Evolutionary conservation across 2,797 vertebrate genomes (phyloP), one percentile per base, ranked within the genome.

Genomic region (Enteromius paludinosus): DNA sequence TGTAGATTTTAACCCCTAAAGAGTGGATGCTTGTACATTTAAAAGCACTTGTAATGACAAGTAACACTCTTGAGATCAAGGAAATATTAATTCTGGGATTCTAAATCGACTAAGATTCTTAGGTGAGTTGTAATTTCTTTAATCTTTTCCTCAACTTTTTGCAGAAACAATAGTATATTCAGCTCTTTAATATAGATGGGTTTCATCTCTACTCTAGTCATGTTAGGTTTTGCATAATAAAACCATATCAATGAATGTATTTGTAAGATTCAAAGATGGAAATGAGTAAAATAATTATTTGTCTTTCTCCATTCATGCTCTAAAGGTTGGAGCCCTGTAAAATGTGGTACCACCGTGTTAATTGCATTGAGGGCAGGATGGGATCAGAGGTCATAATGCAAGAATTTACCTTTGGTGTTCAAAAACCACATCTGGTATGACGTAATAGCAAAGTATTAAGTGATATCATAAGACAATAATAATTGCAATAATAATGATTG

Each of bases 341-440:
- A 93, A 92, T 92, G 88, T 94, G 43, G 89, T 88, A 89, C 91
- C 81, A 3, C 6, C 78, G 90, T 94, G 93, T 91, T 92, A 91
- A 90, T 92, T 90, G 56, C 89, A 84, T 88, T 86, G 61, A 81
- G 72, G 61, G 86, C 76, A 59, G 85, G 78, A 15, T 14, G 65
- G 20, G 89, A 23, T 66, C 88, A 87, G 86, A 38, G 91, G 91
- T 92, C 90, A 89, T 45, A 0, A 4, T 70, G 10, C 9, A 93
- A 92, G 91, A 94, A 93, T 94, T 93, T 79, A 79, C 89, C 91
- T 74, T 87, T 85, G n/a, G 54, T 87, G 89, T 88, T 88, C 87
- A 18, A 28, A 79, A 35, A 80, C 68, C 2, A 10, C 38, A 61
- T 43, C 14, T 43, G 43, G 43, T 43, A 14, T 43, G 10, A 43